These are phyloP conservation scores for Semicossyphus pulcher DNA, from an alignment of 2,113 vertebrate species.

Conservation along the genomic window DNA sequence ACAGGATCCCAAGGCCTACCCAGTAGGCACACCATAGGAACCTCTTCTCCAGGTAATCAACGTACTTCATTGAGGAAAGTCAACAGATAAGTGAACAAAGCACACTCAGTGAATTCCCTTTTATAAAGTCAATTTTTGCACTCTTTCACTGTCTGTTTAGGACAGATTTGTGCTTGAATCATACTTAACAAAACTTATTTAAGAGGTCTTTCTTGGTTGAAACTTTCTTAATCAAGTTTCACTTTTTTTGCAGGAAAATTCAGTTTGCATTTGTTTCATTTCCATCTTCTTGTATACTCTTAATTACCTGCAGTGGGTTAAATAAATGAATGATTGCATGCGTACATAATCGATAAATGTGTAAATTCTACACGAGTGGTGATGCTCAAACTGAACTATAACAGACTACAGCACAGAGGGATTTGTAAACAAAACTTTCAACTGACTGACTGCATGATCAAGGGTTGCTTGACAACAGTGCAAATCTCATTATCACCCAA, in stretches of 20 bases:
- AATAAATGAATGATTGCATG: background rate
- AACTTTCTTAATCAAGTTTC: too few relatives aligned
- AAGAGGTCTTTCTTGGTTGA: too few relatives aligned
- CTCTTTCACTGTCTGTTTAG: too few relatives aligned
- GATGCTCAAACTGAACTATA: slow-evolving; percentile 3
- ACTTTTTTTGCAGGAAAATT: too few relatives aligned
- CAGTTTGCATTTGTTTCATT: background rate
- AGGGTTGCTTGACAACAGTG: slow-evolving; percentile 55
- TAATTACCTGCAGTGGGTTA: background rate
- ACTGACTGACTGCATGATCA: slow-evolving; percentile 33
- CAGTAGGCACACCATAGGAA: slow-evolving; percentile 98
- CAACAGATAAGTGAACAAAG: background rate
- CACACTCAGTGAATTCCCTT: background rate
- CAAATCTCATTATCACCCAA: slow-evolving; percentile 18
- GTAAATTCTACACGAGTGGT: too few relatives aligned
- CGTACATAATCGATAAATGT: too few relatives aligned
- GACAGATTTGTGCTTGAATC: too few relatives aligned
- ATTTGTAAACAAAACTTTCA: slow-evolving; percentile 19
- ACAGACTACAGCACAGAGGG: slow-evolving; percentile 1
- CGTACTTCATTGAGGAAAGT: slow-evolving; percentile 85
- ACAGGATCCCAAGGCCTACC: slow-evolving; percentile 97
- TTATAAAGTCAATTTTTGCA: background rate
- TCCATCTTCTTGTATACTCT: background rate
- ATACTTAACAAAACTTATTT: too few relatives aligned
- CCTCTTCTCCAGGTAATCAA: slow-evolving; percentile 91